These are phyloP conservation scores for Cryptotermes secundus DNA, from an alignment of 1,140 invertebrate species.

Conservation along the genomic window DNA sequence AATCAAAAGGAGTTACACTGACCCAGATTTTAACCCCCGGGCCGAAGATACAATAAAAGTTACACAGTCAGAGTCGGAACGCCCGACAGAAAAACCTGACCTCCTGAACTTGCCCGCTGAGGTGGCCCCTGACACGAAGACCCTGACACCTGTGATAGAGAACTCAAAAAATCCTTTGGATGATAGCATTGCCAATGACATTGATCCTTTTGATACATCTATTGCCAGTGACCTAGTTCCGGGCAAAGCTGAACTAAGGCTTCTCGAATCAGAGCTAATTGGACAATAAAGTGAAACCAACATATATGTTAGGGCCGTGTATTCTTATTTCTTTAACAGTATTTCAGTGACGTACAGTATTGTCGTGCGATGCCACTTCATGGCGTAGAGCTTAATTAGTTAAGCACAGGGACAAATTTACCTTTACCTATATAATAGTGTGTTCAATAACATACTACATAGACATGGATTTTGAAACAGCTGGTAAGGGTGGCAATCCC, in stretches of 20 bases:
- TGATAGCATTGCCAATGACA: conserved; percentile 45
- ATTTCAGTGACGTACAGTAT: no score
- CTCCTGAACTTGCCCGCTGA: conserved; percentile 24
- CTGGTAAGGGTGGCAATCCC: conserved; percentile 51
- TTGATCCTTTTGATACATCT: conserved; percentile 80
- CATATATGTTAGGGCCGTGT: no score
- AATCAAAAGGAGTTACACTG: conserved; percentile 36
- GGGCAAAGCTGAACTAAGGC: conserved; percentile 73
- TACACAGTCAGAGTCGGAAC: not conserved
- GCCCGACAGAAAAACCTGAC: conserved; percentile 20
- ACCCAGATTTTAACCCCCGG: conserved; percentile 56
- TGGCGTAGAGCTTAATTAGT: no score
- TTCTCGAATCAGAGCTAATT: conserved; percentile 71
- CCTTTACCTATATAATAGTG: no score
- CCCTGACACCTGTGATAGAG: conserved; percentile 62
- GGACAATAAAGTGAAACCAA: conserved; percentile 27
- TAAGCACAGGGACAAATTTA: no score
- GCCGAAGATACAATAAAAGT: conserved; percentile 37
- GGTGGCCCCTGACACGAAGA: conserved; percentile 46
- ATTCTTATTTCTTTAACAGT: no score
- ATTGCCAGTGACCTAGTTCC: conserved; percentile 71
- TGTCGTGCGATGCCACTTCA: not conserved
- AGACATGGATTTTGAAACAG: conserved; percentile 33
- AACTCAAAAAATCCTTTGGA: conserved; percentile 32
- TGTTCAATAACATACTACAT: not conserved